These are phyloP conservation scores for Tylochromis polylepis DNA, from an alignment of 2,113 vertebrate genomes.

Conservation along the genomic window DNA sequence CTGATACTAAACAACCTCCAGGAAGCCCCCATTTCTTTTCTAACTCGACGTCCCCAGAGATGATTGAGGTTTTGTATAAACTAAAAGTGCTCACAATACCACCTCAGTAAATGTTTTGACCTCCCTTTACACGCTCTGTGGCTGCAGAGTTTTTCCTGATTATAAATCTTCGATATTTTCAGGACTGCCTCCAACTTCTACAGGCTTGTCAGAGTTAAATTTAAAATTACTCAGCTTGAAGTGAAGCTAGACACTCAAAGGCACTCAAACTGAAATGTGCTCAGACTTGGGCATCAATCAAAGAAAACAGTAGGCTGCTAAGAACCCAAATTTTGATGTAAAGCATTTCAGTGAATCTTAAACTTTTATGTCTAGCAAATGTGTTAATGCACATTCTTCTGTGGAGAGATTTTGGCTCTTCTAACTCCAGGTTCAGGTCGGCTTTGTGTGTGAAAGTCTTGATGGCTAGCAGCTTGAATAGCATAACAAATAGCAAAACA, in stretches of 20 bases:
- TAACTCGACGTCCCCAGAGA: conserved; percentile 15
- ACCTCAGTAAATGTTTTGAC: not conserved
- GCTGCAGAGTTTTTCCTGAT: not conserved
- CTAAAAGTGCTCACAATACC: not conserved
- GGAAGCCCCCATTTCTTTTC: conserved; percentile 32
- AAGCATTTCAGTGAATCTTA: not conserved
- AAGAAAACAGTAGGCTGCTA: not conserved
- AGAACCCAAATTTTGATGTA: not conserved
- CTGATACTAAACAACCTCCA: conserved; percentile 3
- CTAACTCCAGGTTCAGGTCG: not conserved
- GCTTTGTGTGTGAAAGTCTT: not conserved
- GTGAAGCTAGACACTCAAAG: not conserved
- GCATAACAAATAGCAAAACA: not conserved
- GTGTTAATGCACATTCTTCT: not conserved
- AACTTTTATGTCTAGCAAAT: not conserved
- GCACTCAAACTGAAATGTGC: not conserved
- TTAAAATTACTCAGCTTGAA: not conserved
- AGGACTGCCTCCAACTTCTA: not conserved
- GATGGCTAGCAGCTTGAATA: not conserved
- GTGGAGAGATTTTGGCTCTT: not conserved
- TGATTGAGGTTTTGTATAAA: not conserved
- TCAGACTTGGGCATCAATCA: not conserved
- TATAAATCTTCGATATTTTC: not conserved
- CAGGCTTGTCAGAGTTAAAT: not conserved
- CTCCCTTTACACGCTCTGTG: not conserved